Base-by-base conservation (phyloP, 2,888 invertebrate species). In the Liopterus haemorrhoidalis region DNA sequence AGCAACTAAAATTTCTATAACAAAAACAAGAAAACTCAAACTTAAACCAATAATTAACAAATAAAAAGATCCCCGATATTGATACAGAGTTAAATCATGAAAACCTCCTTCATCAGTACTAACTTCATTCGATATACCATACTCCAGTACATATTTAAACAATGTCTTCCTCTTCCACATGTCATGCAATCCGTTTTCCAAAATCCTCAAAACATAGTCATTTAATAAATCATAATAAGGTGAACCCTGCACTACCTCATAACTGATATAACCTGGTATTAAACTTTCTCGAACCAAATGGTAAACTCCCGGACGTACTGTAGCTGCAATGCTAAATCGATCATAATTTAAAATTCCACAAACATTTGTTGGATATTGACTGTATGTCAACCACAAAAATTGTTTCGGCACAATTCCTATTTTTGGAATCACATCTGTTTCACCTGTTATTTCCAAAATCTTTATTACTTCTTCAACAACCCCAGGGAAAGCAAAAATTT, bases 51-150 rank as follows among this genome's bases (percentile, higher is more conserved):
- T 2, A 14, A 43, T 16, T 9, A 21, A 43, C 15, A 37, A 24
- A 43, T 43, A 43, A n/a, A 43, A 21, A 8, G 28, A 28, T 12
- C 12, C 43, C 22, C 43, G 11, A 28, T 30, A 36, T 16, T 43
- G 43, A 11, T 43, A 28, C 8, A 43, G 3, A 20, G 18, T 28
- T 16, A 43, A 28, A 28, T 30, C 21, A 21, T 15, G 6, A 43
- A 28, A 36, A 36, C 43, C 35, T 3, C 4, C 6, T 19, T 35
- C 33, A 16, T 42, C 41, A 11, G 12, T 30, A 6, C 21, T 16
- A n/a, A 27, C 27, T 38, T 19, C 5, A 25, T 11, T 11, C 28
- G n/a, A n/a, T n/a, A n/a, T n/a, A n/a, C n/a, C n/a, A n/a, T n/a
- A n/a, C n/a, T n/a, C n/a, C n/a, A n/a, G n/a, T n/a, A n/a, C n/a